Evolutionary conservation across 2,888 invertebrate genomes (phyloP).

Genomic region (Drosophila ochracea): DNA sequence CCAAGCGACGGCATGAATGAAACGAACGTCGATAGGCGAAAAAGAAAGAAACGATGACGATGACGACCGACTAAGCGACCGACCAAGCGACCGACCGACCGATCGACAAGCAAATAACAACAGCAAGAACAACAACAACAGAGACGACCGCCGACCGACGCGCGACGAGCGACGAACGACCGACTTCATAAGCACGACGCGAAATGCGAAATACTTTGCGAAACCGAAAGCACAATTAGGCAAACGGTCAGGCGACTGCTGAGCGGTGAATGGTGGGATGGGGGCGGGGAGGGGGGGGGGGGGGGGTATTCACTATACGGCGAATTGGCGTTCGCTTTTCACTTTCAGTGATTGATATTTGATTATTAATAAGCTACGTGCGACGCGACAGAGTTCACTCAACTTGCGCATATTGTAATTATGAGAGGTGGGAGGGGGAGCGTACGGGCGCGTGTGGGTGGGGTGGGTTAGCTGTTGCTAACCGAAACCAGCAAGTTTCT

Average conservation of each 20-base stretch:
- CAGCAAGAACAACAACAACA: conserved; percentile 12
- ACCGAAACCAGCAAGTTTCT: conserved; percentile 10
- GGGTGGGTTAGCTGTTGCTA: neutral
- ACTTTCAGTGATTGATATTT: conserved; percentile 63
- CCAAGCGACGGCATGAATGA: conserved; percentile 68
- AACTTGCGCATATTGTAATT: conserved; percentile 31
- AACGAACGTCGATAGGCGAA: conserved; percentile 53
- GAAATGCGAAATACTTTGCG: conserved; percentile 37
- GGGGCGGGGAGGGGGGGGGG: neutral
- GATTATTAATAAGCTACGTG: conserved; percentile 29
- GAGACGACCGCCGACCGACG: neutral
- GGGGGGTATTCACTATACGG: neutral
- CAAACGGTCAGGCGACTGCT: conserved; percentile 1
- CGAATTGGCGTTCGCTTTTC: conserved; percentile 45
- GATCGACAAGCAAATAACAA: neutral
- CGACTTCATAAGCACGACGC: conserved; percentile 38
- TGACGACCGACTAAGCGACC: conserved; percentile 1
- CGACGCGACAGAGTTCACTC: conserved; percentile 53
- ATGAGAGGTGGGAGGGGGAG: neutral
- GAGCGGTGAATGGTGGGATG: neutral
- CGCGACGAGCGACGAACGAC: neutral
- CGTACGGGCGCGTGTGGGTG: neutral
- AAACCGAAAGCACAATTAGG: conserved; percentile 45
- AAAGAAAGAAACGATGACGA: conserved; percentile 35
- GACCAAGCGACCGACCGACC: conserved; percentile 1